These are phyloP conservation scores for Spilarctia lutea DNA, from an alignment of 2,888 invertebrate genomes.

Conservation along the genomic window DNA sequence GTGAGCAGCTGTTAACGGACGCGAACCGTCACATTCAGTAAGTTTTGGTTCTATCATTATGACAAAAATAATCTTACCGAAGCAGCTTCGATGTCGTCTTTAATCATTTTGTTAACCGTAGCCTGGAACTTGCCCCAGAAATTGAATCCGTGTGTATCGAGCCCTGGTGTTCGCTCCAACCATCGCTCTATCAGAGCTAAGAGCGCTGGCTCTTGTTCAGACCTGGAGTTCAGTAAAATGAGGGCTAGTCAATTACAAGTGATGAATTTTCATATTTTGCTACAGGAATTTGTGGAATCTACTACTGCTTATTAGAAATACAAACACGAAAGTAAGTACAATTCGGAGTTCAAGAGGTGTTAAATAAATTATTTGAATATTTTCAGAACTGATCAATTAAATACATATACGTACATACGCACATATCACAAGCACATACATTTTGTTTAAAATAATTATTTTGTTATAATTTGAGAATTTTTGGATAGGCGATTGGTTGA, in stretches of 20 bases:
- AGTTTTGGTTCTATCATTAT: no score
- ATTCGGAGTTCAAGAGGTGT: not conserved
- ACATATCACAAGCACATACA: no score
- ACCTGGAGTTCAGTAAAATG: conserved; percentile 74
- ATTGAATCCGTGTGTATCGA: conserved; percentile 94
- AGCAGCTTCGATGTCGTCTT: conserved; percentile 88
- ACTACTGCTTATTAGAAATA: not conserved
- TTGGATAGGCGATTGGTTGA: no score
- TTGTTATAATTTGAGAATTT: no score
- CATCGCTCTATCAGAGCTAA: conserved; percentile 95
- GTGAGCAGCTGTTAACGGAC: no score
- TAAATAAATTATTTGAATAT: not conserved
- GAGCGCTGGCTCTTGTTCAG: conserved; percentile 94
- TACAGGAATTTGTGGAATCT: no score
- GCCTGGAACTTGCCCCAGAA: conserved; percentile 97
- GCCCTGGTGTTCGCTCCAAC: conserved; percentile 97
- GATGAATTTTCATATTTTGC: not conserved
- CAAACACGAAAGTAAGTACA: not conserved
- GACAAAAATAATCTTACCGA: conserved; percentile 73
- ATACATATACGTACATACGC: no score
- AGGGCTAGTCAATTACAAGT: not conserved
- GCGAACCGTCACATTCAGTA: no score
- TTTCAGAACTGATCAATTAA: not conserved
- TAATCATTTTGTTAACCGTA: conserved; percentile 90
- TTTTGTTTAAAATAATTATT: no score